Percentiles rank a stretch among this genome's conserved stretches.
Evolutionary conservation across 2,888 invertebrate species (phyloP).

Genomic region (Napeogenes inachia): DNA sequence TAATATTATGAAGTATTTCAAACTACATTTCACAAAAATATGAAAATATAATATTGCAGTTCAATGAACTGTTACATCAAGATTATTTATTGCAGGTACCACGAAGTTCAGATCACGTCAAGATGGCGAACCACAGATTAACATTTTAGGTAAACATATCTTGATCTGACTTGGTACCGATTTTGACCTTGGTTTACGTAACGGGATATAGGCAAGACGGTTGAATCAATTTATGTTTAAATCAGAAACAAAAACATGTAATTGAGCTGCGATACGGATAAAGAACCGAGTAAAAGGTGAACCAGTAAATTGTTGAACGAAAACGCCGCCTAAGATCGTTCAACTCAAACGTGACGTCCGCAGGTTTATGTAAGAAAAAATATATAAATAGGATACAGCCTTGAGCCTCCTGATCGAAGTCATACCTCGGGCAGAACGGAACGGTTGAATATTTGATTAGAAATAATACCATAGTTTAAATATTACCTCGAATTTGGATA

Average conservation of each 20-base stretch:
- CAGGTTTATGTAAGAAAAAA: slow-evolving; percentile 45
- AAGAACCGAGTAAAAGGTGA: slow-evolving; percentile 29
- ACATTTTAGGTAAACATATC: slow-evolving; percentile 60
- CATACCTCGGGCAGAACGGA: slow-evolving; percentile 35
- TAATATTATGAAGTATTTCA: too few species aligned
- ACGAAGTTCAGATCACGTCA: slow-evolving; percentile 60
- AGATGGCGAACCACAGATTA: slow-evolving; percentile 60
- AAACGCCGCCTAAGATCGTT: slow-evolving; percentile 57
- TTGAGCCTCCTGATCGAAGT: slow-evolving; percentile 50
- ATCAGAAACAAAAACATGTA: slow-evolving; percentile 30
- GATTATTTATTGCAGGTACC: slow-evolving; percentile 41
- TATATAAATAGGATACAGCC: slow-evolving; percentile 45
- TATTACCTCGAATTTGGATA: too few species aligned
- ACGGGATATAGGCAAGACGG: slow-evolving; percentile 29
- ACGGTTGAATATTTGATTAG: not conserved
- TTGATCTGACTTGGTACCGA: slow-evolving; percentile 39
- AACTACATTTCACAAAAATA: too few species aligned
- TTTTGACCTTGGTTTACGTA: slow-evolving; percentile 36
- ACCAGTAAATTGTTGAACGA: slow-evolving; percentile 30
- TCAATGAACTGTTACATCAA: slow-evolving; percentile 37
- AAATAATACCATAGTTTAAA: too few species aligned
- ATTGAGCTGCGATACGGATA: slow-evolving; percentile 26
- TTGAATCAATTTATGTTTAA: slow-evolving; percentile 28
- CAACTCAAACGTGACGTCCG: slow-evolving; percentile 71
- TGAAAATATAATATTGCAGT: slow-evolving; percentile 21